Evolutionary conservation across 2,888 invertebrate genomes (phyloP).

Genomic region (Cheilosia pagana): DNA sequence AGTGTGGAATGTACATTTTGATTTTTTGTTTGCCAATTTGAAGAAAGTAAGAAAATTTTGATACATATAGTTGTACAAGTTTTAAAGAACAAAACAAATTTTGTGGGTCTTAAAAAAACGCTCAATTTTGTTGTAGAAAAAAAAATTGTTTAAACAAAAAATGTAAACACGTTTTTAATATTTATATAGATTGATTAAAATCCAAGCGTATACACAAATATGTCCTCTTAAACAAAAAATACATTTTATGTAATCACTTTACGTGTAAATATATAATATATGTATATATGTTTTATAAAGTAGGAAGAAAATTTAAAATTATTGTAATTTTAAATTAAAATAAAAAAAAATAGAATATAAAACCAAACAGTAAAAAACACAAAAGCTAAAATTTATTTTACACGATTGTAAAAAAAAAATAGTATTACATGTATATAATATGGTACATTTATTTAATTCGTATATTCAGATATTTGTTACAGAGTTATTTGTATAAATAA

Average conservation of each 20-base stretch:
- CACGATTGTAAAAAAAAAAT: slow-evolving; percentile 60
- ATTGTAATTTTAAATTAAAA: not conserved
- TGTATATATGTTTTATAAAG: slow-evolving; percentile 4
- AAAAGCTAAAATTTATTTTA: slow-evolving; percentile 65
- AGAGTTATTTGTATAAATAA: slow-evolving; percentile 59
- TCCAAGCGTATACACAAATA: slow-evolving; percentile 72
- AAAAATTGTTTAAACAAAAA: slow-evolving; percentile 9
- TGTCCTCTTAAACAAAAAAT: slow-evolving; percentile 46
- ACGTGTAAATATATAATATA: slow-evolving; percentile 52
- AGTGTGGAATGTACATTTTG: slow-evolving; percentile 50
- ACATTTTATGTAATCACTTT: slow-evolving; percentile 35
- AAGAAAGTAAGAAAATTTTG: slow-evolving; percentile 53
- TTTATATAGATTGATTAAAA: slow-evolving; percentile 61
- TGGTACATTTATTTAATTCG: slow-evolving; percentile 39
- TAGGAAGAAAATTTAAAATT: slow-evolving; percentile 4
- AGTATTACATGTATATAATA: slow-evolving; percentile 60
- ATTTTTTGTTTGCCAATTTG: slow-evolving; percentile 34
- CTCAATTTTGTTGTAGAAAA: slow-evolving; percentile 30
- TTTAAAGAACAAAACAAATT: slow-evolving; percentile 17
- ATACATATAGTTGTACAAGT: slow-evolving; percentile 16
- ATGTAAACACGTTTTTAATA: not conserved
- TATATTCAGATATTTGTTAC: slow-evolving; percentile 59
- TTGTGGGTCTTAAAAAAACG: slow-evolving; percentile 19
- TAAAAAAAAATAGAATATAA: slow-evolving; percentile 26
- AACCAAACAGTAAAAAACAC: slow-evolving; percentile 50